Conservation (phyloP, 2,888 invertebrate species). For the Drosophila testacea region DNA sequence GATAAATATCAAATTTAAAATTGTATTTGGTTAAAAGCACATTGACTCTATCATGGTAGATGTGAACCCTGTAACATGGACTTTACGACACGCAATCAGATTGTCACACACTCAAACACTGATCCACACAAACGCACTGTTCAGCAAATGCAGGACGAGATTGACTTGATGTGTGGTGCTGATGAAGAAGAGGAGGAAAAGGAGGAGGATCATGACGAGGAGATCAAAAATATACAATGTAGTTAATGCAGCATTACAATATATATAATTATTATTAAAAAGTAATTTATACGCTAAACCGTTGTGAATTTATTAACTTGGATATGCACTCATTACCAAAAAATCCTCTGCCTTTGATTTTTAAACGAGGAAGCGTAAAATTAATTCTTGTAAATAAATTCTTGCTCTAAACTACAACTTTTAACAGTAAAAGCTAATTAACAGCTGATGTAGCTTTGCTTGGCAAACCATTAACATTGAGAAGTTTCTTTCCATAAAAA, state of each 20-base stretch:
- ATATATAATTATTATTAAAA: slow-evolving; percentile 2
- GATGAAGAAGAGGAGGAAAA: background rate
- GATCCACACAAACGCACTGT: slow-evolving; percentile 32
- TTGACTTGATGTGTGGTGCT: slow-evolving; percentile 9
- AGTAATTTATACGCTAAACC: too few relatives aligned
- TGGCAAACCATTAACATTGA: slow-evolving; percentile 15
- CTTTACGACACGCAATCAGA: slow-evolving; percentile 14
- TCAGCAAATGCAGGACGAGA: slow-evolving; percentile 40
- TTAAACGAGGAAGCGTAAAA: too few relatives aligned
- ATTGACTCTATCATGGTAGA: slow-evolving; percentile 23
- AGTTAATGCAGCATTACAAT: slow-evolving; percentile 1
- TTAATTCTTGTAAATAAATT: too few relatives aligned
- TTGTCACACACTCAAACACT: slow-evolving; percentile 48
- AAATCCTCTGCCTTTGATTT: too few relatives aligned
- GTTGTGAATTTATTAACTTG: too few relatives aligned
- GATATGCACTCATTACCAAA: too few relatives aligned
- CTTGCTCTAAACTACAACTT: background rate
- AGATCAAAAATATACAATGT: background rate
- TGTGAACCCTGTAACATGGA: slow-evolving; percentile 58
- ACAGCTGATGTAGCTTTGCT: slow-evolving; percentile 26
- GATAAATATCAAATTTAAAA: background rate
- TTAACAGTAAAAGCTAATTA: slow-evolving; percentile 1
- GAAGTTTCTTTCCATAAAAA: slow-evolving; percentile 1
- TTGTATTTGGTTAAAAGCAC: background rate
- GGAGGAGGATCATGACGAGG: background rate